Evolutionary conservation across 92 coral and sea anemone genomes (phyloP).

Genomic region (Siderastrea siderea): DNA sequence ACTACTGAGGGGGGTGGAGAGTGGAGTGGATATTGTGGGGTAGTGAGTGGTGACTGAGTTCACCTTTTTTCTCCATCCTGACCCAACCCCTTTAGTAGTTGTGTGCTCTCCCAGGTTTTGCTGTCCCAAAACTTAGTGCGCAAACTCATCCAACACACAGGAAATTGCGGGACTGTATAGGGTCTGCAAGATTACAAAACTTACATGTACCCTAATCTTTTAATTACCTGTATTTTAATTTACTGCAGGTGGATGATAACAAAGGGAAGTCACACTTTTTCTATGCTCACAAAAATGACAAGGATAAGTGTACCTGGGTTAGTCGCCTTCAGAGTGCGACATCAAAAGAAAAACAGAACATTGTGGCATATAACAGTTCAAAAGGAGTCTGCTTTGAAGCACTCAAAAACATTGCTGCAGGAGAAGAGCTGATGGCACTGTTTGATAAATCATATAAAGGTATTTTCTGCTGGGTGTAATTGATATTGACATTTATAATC

Average conservation of each 20-base stretch:
- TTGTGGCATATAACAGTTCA: slow-evolving; percentile 74
- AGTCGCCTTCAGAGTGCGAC: slow-evolving; percentile 76
- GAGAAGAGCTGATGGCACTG: slow-evolving; percentile 79
- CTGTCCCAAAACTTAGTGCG: no score
- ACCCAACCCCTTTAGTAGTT: no score
- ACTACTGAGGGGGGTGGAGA: no score
- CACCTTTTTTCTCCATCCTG: no score
- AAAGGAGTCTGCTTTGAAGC: slow-evolving; percentile 84
- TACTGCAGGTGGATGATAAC: slow-evolving; percentile 48
- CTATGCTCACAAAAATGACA: slow-evolving; percentile 75
- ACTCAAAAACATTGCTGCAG: slow-evolving; percentile 70
- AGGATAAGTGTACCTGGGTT: slow-evolving; percentile 81
- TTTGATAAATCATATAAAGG: slow-evolving; percentile 82
- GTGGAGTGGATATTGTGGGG: no score
- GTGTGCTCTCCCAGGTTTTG: no score
- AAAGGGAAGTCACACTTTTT: slow-evolving; percentile 50
- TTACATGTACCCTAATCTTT: not conserved
- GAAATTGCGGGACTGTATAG: no score
- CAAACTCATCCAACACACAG: no score
- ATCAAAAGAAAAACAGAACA: slow-evolving; percentile 64
- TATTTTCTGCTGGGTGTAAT: not conserved
- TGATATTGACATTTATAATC: not conserved
- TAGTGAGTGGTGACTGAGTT: no score
- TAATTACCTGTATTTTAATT: not conserved
- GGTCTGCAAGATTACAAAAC: not conserved